Base-by-base conservation (phyloP, 2,888 invertebrate genomes). In the Ephialtes manifestator region DNA sequence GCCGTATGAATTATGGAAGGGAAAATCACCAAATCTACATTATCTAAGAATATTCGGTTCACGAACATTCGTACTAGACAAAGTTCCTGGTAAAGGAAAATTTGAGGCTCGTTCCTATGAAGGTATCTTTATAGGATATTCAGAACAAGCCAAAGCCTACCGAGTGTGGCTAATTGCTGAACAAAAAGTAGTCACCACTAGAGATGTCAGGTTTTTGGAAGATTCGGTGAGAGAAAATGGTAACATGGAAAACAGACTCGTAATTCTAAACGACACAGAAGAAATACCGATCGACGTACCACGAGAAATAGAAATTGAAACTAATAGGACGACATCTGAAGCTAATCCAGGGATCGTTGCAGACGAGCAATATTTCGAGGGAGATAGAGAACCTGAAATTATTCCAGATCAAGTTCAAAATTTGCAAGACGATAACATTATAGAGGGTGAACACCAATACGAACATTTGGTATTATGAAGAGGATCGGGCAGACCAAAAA, bases 401-500 rank as follows among this genome's bases (percentile, higher is more conserved):
- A 20, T 20, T 8, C 20, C 8, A 20, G 8, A 53, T 20, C 20
- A 53, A 53, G 18, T 20, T 18, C 20, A 18, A 5, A 24, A 24
- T 2, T 8, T 1, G n/a, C n/a, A n/a, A 58, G 24, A 10, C 0
- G 60, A 60, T 28, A 24, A 31, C 15, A 4, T 2, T 31, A 8
- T 11, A 24, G 60, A 60, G 20, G 5, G 8, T 0, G 20, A 18
- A 20, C 20, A 8, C 7, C 53, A 20, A 53, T 4, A 18, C 18
- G 20, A 53, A 5, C 3, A 53, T 20, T 15, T 53, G 53, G 20
- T 8, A 53, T 5, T 20, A 46, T 1, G 46, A 24, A 77, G 83
- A 60, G 81, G 70, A 28, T 72, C 67, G 15, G 81, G 85, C 13
- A 51, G 87, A 58, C 85, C 85, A 7, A 31, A 39, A 20, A 24